These are phyloP conservation scores for Dinomys branickii DNA, from an alignment of 2,113 vertebrate species.

Conservation along the genomic window DNA sequence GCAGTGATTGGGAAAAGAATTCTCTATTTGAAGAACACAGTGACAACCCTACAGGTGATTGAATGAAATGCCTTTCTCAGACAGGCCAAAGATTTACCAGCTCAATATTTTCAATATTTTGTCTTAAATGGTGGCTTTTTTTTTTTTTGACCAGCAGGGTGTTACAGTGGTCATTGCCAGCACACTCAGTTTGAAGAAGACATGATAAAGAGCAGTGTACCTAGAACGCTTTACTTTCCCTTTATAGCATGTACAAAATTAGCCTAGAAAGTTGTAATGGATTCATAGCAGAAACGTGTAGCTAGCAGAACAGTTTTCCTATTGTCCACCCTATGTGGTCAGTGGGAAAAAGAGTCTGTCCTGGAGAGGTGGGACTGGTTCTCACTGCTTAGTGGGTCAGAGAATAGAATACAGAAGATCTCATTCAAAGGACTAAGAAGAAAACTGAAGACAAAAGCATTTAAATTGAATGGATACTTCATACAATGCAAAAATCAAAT, in stretches of 20 bases:
- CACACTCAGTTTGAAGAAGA: background rate
- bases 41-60: background rate
- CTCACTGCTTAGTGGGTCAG: background rate
- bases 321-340: background rate
- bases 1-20: background rate
- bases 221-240: background rate
- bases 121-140: background rate
- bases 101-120: background rate
- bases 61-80: slow-evolving; percentile 14
- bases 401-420: background rate
- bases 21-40: background rate
- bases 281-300: background rate
- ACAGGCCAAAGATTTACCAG: background rate
- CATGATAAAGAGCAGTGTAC: background rate
- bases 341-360: background rate
- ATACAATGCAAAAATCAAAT: background rate
- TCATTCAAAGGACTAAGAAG: slow-evolving; percentile 29
- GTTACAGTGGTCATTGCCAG: background rate
- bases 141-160: background rate
- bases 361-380: background rate
- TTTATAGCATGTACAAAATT: background rate
- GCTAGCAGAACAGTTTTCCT: background rate
- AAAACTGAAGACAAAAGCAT: background rate
- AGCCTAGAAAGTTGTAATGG: background rate
- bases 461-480: background rate